phyloP scores from a whole-genome alignment of 2,888 invertebrate species.

The Dorcus parallelipipedus region DNA sequence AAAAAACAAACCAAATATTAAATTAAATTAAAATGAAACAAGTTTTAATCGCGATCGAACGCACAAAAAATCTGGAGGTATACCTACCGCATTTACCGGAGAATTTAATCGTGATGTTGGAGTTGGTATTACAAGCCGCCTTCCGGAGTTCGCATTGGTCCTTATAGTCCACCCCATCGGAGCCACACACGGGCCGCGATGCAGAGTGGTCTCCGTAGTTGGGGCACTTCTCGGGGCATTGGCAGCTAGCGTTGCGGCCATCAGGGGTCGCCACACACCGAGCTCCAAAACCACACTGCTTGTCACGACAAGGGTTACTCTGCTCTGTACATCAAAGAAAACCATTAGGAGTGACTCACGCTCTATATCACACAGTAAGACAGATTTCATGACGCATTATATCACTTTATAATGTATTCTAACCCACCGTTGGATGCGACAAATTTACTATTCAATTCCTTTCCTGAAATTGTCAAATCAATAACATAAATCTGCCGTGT shows the following conservation, averaged over 20 bases:
- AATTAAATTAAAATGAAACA: constrained; percentile 14
- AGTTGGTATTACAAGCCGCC: constrained; percentile 70
- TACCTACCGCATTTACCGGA: constrained; percentile 83
- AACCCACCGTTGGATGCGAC: neutral
- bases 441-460: neutral
- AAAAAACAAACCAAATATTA: constrained; percentile 8
- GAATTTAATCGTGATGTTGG: constrained; percentile 77
- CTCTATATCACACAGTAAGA: neutral
- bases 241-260: constrained; percentile 70
- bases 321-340: constrained; percentile 51
- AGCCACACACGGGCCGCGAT: constrained; percentile 76
- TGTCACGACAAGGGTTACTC: constrained; percentile 68
- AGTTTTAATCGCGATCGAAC: no score
- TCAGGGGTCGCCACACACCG: constrained; percentile 64
- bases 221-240: constrained; percentile 76
- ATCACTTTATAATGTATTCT: neutral
- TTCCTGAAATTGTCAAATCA: no score
- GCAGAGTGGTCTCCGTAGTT: constrained; percentile 80
- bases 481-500: no score
- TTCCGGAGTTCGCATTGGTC: constrained; percentile 82
- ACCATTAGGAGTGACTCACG: neutral
- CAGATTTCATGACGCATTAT: neutral
- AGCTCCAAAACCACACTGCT: constrained; percentile 67
- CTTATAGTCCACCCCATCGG: constrained; percentile 79
- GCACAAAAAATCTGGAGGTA: neutral